Percentiles rank a stretch among this genome's conserved stretches.
Evolutionary conservation across 1,140 invertebrate genomes (phyloP).

Genomic region (Leptopilina boulardi): DNA sequence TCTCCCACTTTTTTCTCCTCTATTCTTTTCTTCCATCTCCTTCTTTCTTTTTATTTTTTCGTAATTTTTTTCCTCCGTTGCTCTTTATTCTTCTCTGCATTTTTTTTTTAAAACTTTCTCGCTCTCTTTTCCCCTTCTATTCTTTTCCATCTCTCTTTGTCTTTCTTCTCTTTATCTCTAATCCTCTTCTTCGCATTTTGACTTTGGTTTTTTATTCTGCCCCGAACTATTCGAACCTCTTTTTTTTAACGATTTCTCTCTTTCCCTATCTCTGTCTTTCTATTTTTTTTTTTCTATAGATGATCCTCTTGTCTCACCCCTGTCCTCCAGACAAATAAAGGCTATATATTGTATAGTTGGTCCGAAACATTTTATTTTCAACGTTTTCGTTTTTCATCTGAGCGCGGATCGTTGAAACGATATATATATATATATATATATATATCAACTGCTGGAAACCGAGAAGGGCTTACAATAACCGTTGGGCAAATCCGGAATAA

Average conservation of each 20-base stretch:
- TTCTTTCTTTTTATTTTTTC: background rate
- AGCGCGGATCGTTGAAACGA: conserved; percentile 14
- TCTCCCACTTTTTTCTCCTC: background rate
- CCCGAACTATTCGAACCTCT: too few species aligned
- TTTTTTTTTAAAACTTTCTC: background rate
- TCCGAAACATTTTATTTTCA: conserved; percentile 18
- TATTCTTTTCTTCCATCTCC: background rate
- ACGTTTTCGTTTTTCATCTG: background rate
- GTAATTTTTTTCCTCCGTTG: background rate
- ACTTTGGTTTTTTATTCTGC: background rate
- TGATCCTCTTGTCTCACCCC: background rate
- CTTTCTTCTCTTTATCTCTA: background rate
- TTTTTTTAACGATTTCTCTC: background rate
- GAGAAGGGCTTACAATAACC: background rate
- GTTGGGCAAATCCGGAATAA: background rate
- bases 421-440: too few species aligned
- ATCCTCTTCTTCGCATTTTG: background rate
- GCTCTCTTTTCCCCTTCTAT: background rate
- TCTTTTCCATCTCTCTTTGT: background rate
- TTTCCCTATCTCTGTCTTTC: background rate
- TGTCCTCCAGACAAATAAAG: background rate
- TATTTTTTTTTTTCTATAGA: too few species aligned
- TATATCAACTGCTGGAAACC: background rate
- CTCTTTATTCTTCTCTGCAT: background rate
- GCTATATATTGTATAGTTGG: background rate